These are phyloP conservation scores for Benitochromis conjunctus DNA, from an alignment of 2,113 vertebrate species.

Conservation along the genomic window DNA sequence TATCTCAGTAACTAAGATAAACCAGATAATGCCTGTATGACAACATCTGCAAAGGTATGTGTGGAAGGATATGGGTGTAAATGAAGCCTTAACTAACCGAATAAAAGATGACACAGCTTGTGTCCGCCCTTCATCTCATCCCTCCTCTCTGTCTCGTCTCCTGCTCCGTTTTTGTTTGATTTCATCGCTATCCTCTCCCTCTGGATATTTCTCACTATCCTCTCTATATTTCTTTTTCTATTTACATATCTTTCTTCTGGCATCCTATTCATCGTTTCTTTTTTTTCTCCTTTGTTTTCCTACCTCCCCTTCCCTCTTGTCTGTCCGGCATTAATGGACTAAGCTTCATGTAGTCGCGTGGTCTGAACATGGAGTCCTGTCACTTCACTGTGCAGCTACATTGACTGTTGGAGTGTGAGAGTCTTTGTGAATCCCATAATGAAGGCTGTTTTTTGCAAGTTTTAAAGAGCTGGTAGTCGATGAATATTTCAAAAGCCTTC, in stretches of 20 bases:
- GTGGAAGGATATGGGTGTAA: slow-evolving; percentile 14
- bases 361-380: slow-evolving; percentile 27
- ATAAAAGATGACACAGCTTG: slow-evolving; percentile 50
- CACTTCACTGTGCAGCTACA: slow-evolving; percentile 23
- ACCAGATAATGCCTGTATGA: neutral
- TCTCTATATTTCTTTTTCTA: neutral
- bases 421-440: slow-evolving; percentile 21
- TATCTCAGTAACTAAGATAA: neutral
- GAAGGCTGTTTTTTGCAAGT: slow-evolving; percentile 31
- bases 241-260: neutral
- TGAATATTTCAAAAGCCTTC: slow-evolving; percentile 57
- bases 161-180: slow-evolving; percentile 6
- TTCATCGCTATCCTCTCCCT: neutral
- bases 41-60: neutral
- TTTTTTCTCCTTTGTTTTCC: neutral
- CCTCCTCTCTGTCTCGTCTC: neutral
- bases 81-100: slow-evolving; percentile 27
- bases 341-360: slow-evolving; percentile 4
- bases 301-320: neutral
- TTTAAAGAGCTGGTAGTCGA: slow-evolving; percentile 39
- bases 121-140: slow-evolving; percentile 35
- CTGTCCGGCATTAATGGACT: slow-evolving; percentile 3
- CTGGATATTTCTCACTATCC: slow-evolving; percentile 3
- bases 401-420: neutral
- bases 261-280: neutral